Conservation (phyloP, 2,113 vertebrate species). For the Petaurus breviceps region DNA sequence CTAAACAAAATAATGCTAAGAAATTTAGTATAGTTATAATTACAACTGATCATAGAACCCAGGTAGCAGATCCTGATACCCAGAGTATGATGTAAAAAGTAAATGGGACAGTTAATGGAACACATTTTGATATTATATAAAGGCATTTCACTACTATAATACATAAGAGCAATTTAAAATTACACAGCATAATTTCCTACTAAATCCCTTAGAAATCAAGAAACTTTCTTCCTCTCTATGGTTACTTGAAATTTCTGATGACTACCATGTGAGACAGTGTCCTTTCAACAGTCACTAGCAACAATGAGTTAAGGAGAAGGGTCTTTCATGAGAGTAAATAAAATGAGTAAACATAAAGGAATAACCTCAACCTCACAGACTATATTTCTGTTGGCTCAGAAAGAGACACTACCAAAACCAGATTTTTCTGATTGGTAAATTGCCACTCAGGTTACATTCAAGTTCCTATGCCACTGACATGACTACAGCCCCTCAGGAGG, state of each 20-base stretch:
- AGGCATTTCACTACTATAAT: no score
- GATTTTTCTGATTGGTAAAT: background rate
- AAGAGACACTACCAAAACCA: background rate
- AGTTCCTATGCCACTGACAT: background rate
- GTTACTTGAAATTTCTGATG: slow-evolving; percentile 43
- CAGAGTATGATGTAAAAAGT: background rate
- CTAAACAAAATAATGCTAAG: background rate
- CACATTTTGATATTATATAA: background rate
- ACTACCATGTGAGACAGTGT: slow-evolving; percentile 23
- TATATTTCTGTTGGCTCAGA: slow-evolving; percentile 31
- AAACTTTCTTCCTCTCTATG: slow-evolving; percentile 12
- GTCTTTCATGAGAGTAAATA: slow-evolving; percentile 54
- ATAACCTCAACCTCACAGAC: slow-evolving; percentile 44
- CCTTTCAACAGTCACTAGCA: slow-evolving; percentile 47
- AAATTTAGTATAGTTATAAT: background rate
- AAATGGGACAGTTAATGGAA: background rate
- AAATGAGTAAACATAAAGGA: slow-evolving; percentile 47
- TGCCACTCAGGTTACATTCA: slow-evolving; percentile 12
- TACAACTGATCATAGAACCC: background rate
- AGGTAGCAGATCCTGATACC: background rate
- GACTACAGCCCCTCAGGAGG: background rate
- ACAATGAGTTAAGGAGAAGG: slow-evolving; percentile 38
- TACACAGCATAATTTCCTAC: background rate
- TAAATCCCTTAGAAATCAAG: no score
- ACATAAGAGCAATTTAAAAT: background rate